Percentiles rank a stretch among this genome's conserved stretches.
phyloP scores from a whole-genome alignment of 37 sponge, comb jelly and placozoan species.

The Hormiphora californensis region DNA sequence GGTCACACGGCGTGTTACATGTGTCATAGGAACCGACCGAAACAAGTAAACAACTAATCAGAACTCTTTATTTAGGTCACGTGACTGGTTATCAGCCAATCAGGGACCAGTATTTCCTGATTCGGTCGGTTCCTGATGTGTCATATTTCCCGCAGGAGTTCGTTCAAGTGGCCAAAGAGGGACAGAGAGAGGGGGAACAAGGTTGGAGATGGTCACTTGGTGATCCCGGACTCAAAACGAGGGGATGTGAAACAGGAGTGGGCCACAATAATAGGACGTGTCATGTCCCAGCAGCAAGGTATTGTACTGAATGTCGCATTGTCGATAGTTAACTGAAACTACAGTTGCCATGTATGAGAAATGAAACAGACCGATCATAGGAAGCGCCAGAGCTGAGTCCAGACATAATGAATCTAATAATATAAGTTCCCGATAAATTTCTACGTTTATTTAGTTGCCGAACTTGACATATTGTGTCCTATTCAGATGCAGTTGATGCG shows the following conservation, averaged over 20 bases:
- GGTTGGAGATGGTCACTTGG: neutral
- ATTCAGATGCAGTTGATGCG: neutral
- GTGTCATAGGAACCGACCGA: no score
- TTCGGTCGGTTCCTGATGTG: neutral
- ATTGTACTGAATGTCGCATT: neutral
- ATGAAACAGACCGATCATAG: no score
- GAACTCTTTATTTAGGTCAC: no score
- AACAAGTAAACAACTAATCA: no score
- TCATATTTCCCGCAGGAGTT: neutral
- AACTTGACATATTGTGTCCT: neutral
- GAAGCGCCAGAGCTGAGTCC: no score
- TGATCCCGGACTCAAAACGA: neutral
- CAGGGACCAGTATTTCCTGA: no score
- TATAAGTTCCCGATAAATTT: neutral
- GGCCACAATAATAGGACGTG: neutral
- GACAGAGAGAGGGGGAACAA: no score
- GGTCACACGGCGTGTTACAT: no score
- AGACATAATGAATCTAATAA: no score
- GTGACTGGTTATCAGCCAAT: no score
- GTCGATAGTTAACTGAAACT: no score
- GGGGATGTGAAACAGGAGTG: neutral
- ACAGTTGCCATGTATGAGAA: no score
- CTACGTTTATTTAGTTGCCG: neutral
- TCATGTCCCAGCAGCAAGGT: constrained; percentile 22
- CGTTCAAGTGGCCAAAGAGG: neutral